Conservation (phyloP, 2,888 invertebrate genomes). For the Tricholauxania praeusta region DNA sequence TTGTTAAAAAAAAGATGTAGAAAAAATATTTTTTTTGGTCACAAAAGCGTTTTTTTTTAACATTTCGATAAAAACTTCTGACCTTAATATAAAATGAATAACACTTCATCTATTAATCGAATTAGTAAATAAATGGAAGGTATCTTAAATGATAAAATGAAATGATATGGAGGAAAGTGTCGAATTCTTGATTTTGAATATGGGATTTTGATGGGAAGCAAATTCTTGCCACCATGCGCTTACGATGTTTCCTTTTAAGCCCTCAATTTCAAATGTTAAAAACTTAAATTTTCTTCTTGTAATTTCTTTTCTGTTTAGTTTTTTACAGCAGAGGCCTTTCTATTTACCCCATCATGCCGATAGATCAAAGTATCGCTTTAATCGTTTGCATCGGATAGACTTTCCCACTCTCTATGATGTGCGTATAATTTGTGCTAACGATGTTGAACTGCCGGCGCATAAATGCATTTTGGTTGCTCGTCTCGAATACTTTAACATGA, state of each 20-base stretch:
- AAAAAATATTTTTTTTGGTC: no score
- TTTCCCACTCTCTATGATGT: slow-evolving; percentile 74
- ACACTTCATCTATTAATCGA: no score
- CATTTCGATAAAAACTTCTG: no score
- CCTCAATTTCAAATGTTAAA: not conserved
- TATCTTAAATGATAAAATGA: no score
- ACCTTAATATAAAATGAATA: no score
- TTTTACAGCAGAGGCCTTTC: slow-evolving; percentile 49
- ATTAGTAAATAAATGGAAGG: no score
- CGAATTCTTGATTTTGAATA: not conserved
- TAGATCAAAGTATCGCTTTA: slow-evolving; percentile 56
- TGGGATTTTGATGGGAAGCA: not conserved
- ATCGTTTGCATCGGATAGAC: slow-evolving; percentile 69
- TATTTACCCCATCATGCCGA: slow-evolving; percentile 49
- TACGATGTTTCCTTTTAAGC: not conserved
- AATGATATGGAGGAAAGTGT: not conserved
- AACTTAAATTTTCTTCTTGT: not conserved
- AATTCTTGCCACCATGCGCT: not conserved
- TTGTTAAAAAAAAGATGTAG: no score
- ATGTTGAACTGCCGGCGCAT: slow-evolving; percentile 75
- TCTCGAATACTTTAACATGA: slow-evolving; percentile 87
- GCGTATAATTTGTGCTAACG: slow-evolving; percentile 71
- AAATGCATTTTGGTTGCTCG: slow-evolving; percentile 84
- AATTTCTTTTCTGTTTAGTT: slow-evolving; percentile 39
- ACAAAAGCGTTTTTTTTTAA: no score